Percentiles rank a stretch among this genome's conserved stretches.
Evolutionary conservation across 2,888 invertebrate species (phyloP).

Genomic region (Hirtodrosophila trivittata): DNA sequence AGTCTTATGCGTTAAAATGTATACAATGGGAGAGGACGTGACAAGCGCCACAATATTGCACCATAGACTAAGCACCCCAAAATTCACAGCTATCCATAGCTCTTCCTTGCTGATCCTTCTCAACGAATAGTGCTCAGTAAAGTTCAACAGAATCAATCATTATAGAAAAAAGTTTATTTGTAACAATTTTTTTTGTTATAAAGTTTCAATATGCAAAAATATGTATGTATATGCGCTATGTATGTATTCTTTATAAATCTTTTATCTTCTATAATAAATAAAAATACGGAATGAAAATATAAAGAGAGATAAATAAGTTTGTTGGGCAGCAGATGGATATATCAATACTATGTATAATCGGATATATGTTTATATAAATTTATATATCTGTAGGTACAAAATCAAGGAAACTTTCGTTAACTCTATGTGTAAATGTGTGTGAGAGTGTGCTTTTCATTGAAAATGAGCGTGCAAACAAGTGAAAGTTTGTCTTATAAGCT

Average conservation of each 20-base stretch:
- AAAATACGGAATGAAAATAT: constrained; percentile 36
- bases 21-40: too few species aligned
- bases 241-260: constrained; percentile 15
- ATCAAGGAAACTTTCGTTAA: constrained; percentile 48
- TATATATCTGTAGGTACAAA: constrained; percentile 38
- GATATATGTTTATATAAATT: neutral
- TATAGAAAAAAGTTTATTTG: constrained; percentile 54
- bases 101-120: too few species aligned
- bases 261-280: too few species aligned
- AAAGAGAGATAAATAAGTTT: constrained; percentile 8
- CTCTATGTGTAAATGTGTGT: constrained; percentile 10
- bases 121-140: too few species aligned
- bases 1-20: constrained; percentile 6
- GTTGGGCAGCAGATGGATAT: neutral
- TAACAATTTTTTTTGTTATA: constrained; percentile 58
- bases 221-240: constrained; percentile 31
- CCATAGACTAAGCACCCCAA: too few species aligned
- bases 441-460: constrained; percentile 47
- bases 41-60: too few species aligned
- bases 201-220: constrained; percentile 65
- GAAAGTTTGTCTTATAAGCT: constrained; percentile 14
- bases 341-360: neutral
- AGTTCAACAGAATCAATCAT: constrained; percentile 2
- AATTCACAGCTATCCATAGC: too few species aligned
- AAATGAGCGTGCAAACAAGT: constrained; percentile 38